These are phyloP conservation scores for Caenorhabditis afra DNA, from an alignment of 2,888 invertebrate genomes.

Conservation along the genomic window DNA sequence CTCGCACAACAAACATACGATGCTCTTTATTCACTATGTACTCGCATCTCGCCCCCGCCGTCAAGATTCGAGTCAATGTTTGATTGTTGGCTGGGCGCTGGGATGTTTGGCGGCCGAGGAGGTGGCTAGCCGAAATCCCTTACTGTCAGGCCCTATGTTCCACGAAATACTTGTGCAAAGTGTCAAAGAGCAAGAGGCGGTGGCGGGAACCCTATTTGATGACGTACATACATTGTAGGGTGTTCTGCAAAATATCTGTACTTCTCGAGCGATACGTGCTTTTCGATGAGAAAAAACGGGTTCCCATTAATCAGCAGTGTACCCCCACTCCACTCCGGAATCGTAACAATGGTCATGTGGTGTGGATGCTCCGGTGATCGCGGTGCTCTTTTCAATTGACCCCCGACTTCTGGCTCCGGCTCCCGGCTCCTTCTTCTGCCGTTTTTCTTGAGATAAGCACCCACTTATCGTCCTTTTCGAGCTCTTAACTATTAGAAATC, in stretches of 20 bases:
- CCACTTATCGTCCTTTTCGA: not conserved
- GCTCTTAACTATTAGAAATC: too few relatives aligned
- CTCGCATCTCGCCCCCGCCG: not conserved
- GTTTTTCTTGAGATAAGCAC: constrained; percentile 9
- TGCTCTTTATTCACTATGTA: not conserved
- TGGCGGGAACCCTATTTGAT: constrained; percentile 26
- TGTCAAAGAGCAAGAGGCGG: constrained; percentile 53
- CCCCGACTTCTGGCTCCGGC: constrained; percentile 21
- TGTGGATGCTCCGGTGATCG: not conserved
- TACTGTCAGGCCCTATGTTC: constrained; percentile 28
- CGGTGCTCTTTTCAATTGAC: constrained; percentile 15
- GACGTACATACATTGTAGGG: constrained; percentile 31
- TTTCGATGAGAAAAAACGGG: not conserved
- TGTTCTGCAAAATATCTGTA: not conserved
- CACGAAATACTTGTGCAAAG: constrained; percentile 56
- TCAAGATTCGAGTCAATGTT: constrained; percentile 23
- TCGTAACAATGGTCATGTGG: constrained; percentile 51
- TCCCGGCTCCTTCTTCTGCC: constrained; percentile 1
- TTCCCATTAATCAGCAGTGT: not conserved
- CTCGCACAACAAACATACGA: too few relatives aligned
- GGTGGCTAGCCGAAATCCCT: not conserved
- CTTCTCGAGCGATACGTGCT: not conserved
- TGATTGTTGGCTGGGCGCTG: constrained; percentile 21
- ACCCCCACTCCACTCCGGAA: constrained; percentile 11
- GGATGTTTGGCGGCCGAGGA: not conserved